These are phyloP conservation scores for Himalopsyche anomala DNA, from an alignment of 2,888 invertebrate genomes.

Conservation along the genomic window DNA sequence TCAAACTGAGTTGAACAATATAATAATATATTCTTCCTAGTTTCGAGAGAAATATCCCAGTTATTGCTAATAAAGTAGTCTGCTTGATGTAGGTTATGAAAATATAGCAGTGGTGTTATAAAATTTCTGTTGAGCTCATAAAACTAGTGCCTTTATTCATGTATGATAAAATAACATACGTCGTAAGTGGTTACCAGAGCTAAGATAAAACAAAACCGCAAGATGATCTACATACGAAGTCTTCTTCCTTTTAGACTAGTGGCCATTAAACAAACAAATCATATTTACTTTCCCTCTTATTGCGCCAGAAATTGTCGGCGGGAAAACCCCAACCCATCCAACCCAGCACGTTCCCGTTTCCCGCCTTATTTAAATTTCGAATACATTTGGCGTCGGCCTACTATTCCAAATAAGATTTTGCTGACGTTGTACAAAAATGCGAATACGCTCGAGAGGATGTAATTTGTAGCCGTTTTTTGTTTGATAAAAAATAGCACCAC, in stretches of 20 bases:
- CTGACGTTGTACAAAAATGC: neutral
- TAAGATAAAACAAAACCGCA: conserved; percentile 5
- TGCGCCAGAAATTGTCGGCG: conserved; percentile 42
- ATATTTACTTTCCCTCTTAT: conserved; percentile 44
- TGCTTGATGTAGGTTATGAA: neutral
- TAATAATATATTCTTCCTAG: too few relatives aligned
- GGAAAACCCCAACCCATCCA: neutral
- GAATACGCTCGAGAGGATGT: neutral
- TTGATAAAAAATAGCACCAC: too few relatives aligned
- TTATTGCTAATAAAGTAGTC: too few relatives aligned
- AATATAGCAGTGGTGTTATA: neutral
- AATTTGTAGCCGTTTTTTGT: neutral
- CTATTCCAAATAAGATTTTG: conserved; percentile 1
- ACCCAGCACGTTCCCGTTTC: neutral
- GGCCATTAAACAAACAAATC: conserved; percentile 45
- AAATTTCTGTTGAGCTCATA: neutral
- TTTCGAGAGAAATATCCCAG: too few relatives aligned
- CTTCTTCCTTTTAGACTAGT: conserved; percentile 22
- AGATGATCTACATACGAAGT: conserved; percentile 15
- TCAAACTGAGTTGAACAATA: too few relatives aligned
- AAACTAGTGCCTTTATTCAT: conserved; percentile 11
- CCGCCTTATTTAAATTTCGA: conserved; percentile 26
- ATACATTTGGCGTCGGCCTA: conserved; percentile 1
- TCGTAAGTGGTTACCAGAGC: conserved; percentile 4
- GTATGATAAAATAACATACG: conserved; percentile 21